A percentile compares a stretch with the other conserved stretches of the same genome.
Evolutionary conservation across 2,113 vertebrate genomes (phyloP).

Genomic region (Plecturocebus donacophilus): DNA sequence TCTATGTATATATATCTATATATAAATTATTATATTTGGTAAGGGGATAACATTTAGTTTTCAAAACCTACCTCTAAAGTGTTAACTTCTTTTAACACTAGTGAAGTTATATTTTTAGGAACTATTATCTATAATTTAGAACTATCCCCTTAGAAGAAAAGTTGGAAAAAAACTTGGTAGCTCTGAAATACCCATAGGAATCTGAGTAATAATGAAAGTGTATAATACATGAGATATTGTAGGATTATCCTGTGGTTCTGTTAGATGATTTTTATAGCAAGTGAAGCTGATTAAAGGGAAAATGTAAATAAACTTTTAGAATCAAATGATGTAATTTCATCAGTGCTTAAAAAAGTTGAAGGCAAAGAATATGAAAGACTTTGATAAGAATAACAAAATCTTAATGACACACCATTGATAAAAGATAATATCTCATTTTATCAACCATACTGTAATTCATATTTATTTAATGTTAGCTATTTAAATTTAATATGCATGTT

Average conservation of each 20-base stretch:
- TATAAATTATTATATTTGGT: not conserved
- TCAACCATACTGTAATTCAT: slow-evolving; percentile 35
- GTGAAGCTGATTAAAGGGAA: slow-evolving; percentile 54
- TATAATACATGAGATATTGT: not conserved
- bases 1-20: too few species aligned
- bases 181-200: not conserved
- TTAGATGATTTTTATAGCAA: slow-evolving; percentile 40
- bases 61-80: not conserved
- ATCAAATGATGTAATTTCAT: slow-evolving; percentile 66
- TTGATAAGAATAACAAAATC: slow-evolving; percentile 66
- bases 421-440: slow-evolving; percentile 72
- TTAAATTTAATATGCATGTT: slow-evolving; percentile 59
- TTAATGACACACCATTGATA: slow-evolving; percentile 63
- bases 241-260: slow-evolving; percentile 43
- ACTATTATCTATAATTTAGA: slow-evolving; percentile 11
- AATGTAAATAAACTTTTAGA: slow-evolving; percentile 58
- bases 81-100: not conserved
- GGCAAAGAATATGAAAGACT: slow-evolving; percentile 63
- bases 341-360: slow-evolving; percentile 61
- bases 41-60: slow-evolving; percentile 40
- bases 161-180: not conserved
- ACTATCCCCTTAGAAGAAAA: slow-evolving; percentile 41
- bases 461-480: slow-evolving; percentile 59
- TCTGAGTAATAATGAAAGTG: slow-evolving; percentile 17
- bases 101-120: not conserved